These are phyloP conservation scores for Chymomyza costata DNA, from an alignment of 1,140 invertebrate species.

Conservation along the genomic window DNA sequence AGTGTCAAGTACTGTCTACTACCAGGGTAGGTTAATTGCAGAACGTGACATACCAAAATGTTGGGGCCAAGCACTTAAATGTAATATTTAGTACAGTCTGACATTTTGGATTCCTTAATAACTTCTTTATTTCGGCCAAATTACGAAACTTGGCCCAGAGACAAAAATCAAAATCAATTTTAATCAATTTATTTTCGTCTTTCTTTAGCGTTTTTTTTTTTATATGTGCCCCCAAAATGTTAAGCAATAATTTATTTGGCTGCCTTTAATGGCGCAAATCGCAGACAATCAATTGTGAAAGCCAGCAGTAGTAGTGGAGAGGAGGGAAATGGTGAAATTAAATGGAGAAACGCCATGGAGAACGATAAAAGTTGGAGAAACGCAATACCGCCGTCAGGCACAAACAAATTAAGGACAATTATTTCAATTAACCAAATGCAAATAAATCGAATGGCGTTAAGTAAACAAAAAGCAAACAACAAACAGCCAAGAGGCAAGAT, in stretches of 20 bases:
- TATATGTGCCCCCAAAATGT: constrained; percentile 32
- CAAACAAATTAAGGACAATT: constrained; percentile 73
- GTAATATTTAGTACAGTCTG: too few relatives aligned
- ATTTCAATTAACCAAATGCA: constrained; percentile 74
- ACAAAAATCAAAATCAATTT: constrained; percentile 71
- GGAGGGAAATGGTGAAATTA: not conserved
- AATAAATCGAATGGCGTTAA: constrained; percentile 69
- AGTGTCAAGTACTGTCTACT: too few relatives aligned
- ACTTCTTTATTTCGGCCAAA: too few relatives aligned
- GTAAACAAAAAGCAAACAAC: constrained; percentile 47
- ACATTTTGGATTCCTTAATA: too few relatives aligned
- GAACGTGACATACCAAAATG: too few relatives aligned
- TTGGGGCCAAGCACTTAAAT: too few relatives aligned
- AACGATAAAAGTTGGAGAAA: too few relatives aligned
- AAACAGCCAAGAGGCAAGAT: constrained; percentile 27
- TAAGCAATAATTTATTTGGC: constrained; percentile 66
- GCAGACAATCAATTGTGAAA: constrained; percentile 64
- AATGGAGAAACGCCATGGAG: too few relatives aligned
- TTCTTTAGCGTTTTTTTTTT: too few relatives aligned
- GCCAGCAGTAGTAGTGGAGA: constrained; percentile 3
- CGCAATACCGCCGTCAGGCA: constrained; percentile 43
- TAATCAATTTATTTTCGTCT: constrained; percentile 57
- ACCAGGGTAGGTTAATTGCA: too few relatives aligned
- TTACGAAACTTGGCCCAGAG: too few relatives aligned
- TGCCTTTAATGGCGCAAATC: constrained; percentile 64